Percentiles rank a stretch among this genome's conserved stretches.
Evolutionary conservation across 1,140 invertebrate genomes (phyloP).

Genomic region (Anthonomus grandis): DNA sequence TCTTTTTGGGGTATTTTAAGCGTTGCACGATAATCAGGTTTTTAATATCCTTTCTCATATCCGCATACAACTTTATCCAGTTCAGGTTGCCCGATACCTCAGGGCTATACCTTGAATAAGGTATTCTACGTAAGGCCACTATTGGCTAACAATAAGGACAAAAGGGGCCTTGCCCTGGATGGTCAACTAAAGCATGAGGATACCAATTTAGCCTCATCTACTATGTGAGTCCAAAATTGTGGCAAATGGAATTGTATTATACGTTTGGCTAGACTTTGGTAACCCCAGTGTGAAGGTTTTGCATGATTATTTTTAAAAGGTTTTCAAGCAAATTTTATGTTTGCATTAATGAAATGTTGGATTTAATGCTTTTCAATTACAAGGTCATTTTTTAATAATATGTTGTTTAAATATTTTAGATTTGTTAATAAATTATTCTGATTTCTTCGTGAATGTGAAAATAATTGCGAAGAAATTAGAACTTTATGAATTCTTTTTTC

Average conservation of each 20-base stretch:
- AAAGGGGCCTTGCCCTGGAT: conserved; percentile 94
- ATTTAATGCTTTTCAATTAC: no score
- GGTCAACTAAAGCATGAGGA: conserved; percentile 99
- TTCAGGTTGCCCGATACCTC: conserved; percentile 94
- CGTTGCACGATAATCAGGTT: no score
- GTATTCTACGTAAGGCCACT: conserved; percentile 92
- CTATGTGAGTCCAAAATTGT: conserved; percentile 67
- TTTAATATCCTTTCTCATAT: background rate
- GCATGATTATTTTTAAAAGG: conserved; percentile 11
- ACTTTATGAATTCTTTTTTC: no score
- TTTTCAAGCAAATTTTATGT: background rate
- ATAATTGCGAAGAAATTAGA: no score
- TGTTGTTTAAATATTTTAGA: no score
- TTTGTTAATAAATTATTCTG: no score
- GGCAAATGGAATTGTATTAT: conserved; percentile 9
- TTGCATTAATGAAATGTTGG: background rate
- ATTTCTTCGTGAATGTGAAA: no score
- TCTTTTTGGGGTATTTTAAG: no score
- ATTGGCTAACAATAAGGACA: conserved; percentile 96
- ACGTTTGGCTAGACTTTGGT: conserved; percentile 18
- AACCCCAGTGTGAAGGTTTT: conserved; percentile 19
- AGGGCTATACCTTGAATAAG: conserved; percentile 95
- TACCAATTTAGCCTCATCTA: conserved; percentile 94
- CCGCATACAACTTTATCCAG: conserved; percentile 54
- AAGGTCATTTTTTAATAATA: no score